Percentiles rank a stretch among this genome's conserved stretches.
phyloP scores from a whole-genome alignment of 2,797 vertebrate species.

The Sebastes vulpes region DNA sequence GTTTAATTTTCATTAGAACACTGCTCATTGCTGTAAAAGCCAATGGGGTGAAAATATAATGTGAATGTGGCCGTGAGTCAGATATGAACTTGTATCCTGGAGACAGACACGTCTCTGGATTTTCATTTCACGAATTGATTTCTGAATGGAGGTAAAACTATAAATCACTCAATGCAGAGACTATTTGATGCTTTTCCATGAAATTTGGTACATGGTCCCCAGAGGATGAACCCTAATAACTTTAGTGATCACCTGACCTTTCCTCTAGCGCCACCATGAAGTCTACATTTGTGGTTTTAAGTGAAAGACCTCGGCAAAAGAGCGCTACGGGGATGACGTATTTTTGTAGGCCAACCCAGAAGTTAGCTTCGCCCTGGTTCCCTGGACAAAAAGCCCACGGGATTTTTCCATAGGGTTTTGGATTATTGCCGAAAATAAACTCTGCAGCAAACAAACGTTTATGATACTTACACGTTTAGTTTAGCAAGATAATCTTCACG shows the following conservation, averaged over 20 bases:
- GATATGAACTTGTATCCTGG: constrained; percentile 2
- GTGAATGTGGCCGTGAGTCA: not conserved
- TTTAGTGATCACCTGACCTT: not conserved
- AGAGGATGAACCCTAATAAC: not conserved
- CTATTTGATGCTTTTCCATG: not conserved
- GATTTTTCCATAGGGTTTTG: no score
- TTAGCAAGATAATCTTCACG: no score
- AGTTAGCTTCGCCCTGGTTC: no score
- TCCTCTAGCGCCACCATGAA: not conserved
- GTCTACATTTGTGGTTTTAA: not conserved
- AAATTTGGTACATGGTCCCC: not conserved
- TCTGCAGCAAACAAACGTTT: no score
- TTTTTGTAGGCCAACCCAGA: no score
- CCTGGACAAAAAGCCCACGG: no score
- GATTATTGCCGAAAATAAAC: no score
- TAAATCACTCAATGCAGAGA: not conserved
- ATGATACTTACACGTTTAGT: no score
- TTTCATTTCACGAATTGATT: not conserved
- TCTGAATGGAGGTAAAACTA: not conserved
- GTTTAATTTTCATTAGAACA: constrained; percentile 18
- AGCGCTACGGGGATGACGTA: no score
- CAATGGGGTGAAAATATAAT: not conserved
- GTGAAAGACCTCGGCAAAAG: no score
- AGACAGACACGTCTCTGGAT: not conserved
- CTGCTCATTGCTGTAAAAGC: constrained; percentile 17